Evolutionary conservation across 2,888 invertebrate genomes (phyloP).

Genomic region (Drosophila siamana): DNA sequence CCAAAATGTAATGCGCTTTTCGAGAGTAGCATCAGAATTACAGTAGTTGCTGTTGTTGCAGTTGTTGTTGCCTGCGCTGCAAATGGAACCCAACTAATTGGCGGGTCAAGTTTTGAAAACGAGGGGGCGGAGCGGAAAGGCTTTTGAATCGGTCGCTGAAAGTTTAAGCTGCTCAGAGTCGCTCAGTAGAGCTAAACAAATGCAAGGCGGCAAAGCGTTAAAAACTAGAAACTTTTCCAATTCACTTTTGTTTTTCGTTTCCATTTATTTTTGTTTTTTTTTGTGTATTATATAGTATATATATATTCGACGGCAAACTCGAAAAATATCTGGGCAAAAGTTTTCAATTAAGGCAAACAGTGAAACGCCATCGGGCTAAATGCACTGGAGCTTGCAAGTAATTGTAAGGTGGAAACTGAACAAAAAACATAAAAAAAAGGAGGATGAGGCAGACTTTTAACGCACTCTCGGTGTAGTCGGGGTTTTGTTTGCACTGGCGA

Average conservation of each 20-base stretch:
- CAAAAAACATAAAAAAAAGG: neutral
- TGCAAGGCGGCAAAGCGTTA: constrained; percentile 75
- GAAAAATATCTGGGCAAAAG: constrained; percentile 71
- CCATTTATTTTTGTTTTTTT: no score
- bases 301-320: constrained; percentile 53
- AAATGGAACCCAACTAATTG: constrained; percentile 58
- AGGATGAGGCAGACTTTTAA: constrained; percentile 55
- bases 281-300: neutral
- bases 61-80: neutral
- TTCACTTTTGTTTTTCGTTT: constrained; percentile 47
- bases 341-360: constrained; percentile 78
- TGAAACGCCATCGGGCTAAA: constrained; percentile 57
- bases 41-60: neutral
- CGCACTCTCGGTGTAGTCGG: constrained; percentile 46
- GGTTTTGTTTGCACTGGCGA: constrained; percentile 63
- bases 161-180: constrained; percentile 59
- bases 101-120: constrained; percentile 50
- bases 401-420: neutral
- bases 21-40: constrained; percentile 4
- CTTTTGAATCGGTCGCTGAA: constrained; percentile 31
- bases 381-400: constrained; percentile 42
- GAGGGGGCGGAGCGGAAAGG: neutral
- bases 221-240: constrained; percentile 76
- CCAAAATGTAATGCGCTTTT: constrained; percentile 46
- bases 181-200: constrained; percentile 66